These are phyloP conservation scores for Ruditapes philippinarum DNA, from an alignment of 1,140 invertebrate species.

Conservation along the genomic window DNA sequence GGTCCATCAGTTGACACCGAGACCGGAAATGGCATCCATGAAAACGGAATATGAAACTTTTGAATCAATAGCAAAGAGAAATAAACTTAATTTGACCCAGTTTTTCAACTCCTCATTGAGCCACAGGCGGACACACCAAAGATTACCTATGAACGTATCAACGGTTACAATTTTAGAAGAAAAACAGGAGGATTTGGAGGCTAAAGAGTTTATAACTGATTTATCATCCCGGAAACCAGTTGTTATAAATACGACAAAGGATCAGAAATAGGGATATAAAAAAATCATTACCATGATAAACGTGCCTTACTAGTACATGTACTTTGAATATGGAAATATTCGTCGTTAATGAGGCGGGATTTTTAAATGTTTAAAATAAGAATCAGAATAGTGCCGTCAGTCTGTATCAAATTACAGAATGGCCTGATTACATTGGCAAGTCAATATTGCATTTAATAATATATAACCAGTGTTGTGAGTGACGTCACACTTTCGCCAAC, in stretches of 20 bases:
- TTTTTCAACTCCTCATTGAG: constrained; percentile 28
- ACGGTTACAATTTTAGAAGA: constrained; percentile 71
- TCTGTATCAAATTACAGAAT: too few relatives aligned
- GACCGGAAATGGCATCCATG: constrained; percentile 65
- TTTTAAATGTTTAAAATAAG: too few relatives aligned
- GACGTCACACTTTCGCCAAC: too few relatives aligned
- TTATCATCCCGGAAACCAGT: constrained; percentile 28
- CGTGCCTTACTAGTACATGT: too few relatives aligned
- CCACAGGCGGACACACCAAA: not conserved
- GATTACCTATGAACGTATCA: constrained; percentile 37
- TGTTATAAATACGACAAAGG: not conserved
- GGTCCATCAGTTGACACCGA: not conserved
- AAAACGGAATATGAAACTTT: constrained; percentile 76
- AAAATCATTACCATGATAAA: too few relatives aligned
- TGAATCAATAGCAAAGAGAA: constrained; percentile 71
- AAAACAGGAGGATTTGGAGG: not conserved
- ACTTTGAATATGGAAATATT: too few relatives aligned
- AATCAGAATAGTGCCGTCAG: too few relatives aligned
- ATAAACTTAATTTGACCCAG: constrained; percentile 66
- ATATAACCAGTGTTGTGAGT: too few relatives aligned
- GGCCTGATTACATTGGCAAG: too few relatives aligned
- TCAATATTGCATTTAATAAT: too few relatives aligned
- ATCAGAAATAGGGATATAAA: not conserved
- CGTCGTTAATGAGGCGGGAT: too few relatives aligned
- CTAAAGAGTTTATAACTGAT: constrained; percentile 21